phyloP scores from a whole-genome alignment of 2,888 invertebrate genomes.

The Pelosia muscerda region DNA sequence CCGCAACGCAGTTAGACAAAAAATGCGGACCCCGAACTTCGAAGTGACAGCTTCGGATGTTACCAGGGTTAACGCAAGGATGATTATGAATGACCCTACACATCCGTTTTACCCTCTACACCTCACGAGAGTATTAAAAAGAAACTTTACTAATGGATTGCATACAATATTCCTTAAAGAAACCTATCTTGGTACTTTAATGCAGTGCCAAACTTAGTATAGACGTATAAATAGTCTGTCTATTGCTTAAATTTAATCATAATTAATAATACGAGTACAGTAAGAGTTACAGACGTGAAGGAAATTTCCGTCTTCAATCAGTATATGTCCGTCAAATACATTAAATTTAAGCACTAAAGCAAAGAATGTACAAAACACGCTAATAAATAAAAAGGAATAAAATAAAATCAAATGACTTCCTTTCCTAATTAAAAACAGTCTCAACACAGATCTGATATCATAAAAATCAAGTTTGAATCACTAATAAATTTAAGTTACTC shows the following conservation, averaged over 20 bases:
- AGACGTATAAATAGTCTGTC: not conserved
- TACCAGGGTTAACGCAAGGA: too few relatives aligned
- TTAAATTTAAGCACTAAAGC: not conserved
- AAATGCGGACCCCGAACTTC: too few relatives aligned
- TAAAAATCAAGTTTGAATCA: not conserved
- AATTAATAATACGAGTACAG: too few relatives aligned
- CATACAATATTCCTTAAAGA: not conserved
- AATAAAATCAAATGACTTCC: slow-evolving; percentile 2
- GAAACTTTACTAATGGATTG: too few relatives aligned
- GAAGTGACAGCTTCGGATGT: too few relatives aligned
- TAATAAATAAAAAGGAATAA: not conserved
- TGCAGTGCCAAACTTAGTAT: not conserved
- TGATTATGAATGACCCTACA: too few relatives aligned
- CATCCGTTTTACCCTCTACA: too few relatives aligned
- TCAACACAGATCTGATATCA: not conserved
- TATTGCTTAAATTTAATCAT: too few relatives aligned
- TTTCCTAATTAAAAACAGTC: not conserved
- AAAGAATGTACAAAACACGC: not conserved
- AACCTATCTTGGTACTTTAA: not conserved
- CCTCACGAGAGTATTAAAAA: too few relatives aligned
- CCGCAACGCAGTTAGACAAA: too few relatives aligned
- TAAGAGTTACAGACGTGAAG: too few relatives aligned
- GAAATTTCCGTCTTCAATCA: not conserved
- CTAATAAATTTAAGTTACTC: not conserved
- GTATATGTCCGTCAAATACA: not conserved